Evolutionary conservation across 2,888 invertebrate genomes (phyloP).

Genomic region (Nemapogon koenigi): DNA sequence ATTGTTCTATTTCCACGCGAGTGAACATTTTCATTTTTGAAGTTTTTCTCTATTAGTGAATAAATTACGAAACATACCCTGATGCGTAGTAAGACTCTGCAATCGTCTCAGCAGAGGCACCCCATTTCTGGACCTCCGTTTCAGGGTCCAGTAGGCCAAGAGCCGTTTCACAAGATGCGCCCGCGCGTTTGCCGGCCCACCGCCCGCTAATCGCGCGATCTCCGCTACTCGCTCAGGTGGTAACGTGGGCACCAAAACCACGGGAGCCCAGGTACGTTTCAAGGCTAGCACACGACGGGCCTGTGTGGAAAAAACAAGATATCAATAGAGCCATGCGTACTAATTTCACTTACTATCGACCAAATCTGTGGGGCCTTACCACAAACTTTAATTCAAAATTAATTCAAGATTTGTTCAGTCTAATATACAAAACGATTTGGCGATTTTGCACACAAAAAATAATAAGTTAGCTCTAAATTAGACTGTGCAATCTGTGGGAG

Average conservation of each 20-base stretch:
- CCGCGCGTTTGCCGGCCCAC: slow-evolving; percentile 67
- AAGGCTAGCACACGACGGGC: slow-evolving; percentile 87
- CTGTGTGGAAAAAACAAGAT: too few species aligned
- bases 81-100: slow-evolving; percentile 47
- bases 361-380: too few species aligned
- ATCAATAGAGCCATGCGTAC: too few species aligned
- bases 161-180: slow-evolving; percentile 88
- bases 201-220: slow-evolving; percentile 78
- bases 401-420: too few species aligned
- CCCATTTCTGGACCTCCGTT: slow-evolving; percentile 93
- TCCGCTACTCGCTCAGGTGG: slow-evolving; percentile 88
- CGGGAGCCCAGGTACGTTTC: slow-evolving; percentile 88
- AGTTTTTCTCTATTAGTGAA: too few species aligned
- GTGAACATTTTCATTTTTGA: not conserved
- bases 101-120: slow-evolving; percentile 47
- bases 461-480: too few species aligned
- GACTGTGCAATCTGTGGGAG: too few species aligned
- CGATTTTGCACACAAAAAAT: too few species aligned
- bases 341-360: too few species aligned
- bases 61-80: slow-evolving; percentile 31
- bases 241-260: slow-evolving; percentile 93
- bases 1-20: not conserved
- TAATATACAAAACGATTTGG: too few species aligned
- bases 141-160: slow-evolving; percentile 96
- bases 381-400: too few species aligned